Evolutionary conservation across 2,888 invertebrate species (phyloP).

Genomic region (Baronia brevicornis): DNA sequence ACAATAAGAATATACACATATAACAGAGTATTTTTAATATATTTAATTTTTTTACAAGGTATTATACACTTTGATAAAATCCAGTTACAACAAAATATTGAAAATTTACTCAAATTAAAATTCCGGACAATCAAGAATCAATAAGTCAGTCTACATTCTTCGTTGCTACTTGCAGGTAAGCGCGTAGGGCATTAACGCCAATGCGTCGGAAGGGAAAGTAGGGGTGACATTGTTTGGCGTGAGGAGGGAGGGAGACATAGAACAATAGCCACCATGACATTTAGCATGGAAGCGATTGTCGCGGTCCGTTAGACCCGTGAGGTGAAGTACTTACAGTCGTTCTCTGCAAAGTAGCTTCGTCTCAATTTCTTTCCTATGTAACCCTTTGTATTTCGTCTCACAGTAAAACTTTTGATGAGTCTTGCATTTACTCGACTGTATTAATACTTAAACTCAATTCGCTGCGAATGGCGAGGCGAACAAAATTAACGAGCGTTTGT

Average conservation of each 20-base stretch:
- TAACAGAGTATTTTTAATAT: no score
- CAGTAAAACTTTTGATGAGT: slow-evolving; percentile 18
- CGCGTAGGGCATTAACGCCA: slow-evolving; percentile 61
- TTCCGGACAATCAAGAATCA: slow-evolving; percentile 31
- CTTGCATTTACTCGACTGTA: slow-evolving; percentile 26
- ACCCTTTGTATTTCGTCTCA: slow-evolving; percentile 4
- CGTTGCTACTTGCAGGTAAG: slow-evolving; percentile 47
- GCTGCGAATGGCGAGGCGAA: slow-evolving; percentile 1
- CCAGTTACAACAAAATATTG: no score
- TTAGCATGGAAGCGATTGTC: slow-evolving; percentile 74
- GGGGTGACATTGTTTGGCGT: slow-evolving; percentile 34
- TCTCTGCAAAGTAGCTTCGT: slow-evolving; percentile 42
- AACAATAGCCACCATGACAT: slow-evolving; percentile 75
- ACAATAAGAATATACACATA: no score
- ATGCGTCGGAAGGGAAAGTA: slow-evolving; percentile 46
- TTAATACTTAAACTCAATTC: no score
- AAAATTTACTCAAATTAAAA: no score
- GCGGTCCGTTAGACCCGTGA: slow-evolving; percentile 63
- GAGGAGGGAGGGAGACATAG: slow-evolving; percentile 36
- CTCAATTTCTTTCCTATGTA: slow-evolving; percentile 37
- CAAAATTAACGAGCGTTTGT: slow-evolving; percentile 11
- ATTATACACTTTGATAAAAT: no score
- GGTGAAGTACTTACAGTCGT: slow-evolving; percentile 58
- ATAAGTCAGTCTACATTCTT: slow-evolving; percentile 51
- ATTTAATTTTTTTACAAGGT: slow-evolving; percentile 1